These are phyloP conservation scores for Muscina levida DNA, from an alignment of 2,888 invertebrate species.

Conservation along the genomic window DNA sequence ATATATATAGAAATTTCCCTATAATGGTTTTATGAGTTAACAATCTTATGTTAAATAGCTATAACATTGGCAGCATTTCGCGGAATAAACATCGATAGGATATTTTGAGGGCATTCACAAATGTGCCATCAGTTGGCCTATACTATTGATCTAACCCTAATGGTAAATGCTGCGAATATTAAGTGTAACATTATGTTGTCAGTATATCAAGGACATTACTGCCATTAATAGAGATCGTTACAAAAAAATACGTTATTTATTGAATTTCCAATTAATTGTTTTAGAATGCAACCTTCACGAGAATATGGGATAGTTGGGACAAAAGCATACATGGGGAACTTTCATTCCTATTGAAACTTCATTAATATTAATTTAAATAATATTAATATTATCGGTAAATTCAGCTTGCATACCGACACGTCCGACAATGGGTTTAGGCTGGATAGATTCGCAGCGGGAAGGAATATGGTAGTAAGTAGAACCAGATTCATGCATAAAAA, in stretches of 20 bases:
- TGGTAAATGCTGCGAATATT: too few relatives aligned
- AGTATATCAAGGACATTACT: slow-evolving; percentile 8
- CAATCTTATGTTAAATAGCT: slow-evolving; percentile 19
- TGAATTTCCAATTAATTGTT: background rate
- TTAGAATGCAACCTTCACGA: slow-evolving; percentile 17
- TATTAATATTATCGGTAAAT: too few relatives aligned
- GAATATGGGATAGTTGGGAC: too few relatives aligned
- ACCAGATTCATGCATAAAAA: too few relatives aligned
- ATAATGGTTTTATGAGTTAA: slow-evolving; percentile 11
- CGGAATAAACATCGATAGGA: background rate
- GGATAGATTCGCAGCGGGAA: too few relatives aligned
- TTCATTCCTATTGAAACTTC: too few relatives aligned
- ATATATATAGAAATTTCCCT: background rate
- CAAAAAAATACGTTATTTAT: background rate
- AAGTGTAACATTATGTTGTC: background rate
- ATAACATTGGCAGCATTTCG: background rate
- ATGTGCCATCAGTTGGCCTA: background rate
- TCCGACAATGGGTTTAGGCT: too few relatives aligned
- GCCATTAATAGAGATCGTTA: background rate
- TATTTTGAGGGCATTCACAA: background rate
- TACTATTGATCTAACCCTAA: background rate
- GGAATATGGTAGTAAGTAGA: too few relatives aligned
- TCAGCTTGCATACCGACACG: too few relatives aligned
- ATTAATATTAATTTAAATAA: too few relatives aligned
- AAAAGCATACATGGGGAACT: too few relatives aligned